These are phyloP conservation scores for Nasonovia ribisnigri DNA, from an alignment of 2,888 invertebrate genomes.

Conservation along the genomic window DNA sequence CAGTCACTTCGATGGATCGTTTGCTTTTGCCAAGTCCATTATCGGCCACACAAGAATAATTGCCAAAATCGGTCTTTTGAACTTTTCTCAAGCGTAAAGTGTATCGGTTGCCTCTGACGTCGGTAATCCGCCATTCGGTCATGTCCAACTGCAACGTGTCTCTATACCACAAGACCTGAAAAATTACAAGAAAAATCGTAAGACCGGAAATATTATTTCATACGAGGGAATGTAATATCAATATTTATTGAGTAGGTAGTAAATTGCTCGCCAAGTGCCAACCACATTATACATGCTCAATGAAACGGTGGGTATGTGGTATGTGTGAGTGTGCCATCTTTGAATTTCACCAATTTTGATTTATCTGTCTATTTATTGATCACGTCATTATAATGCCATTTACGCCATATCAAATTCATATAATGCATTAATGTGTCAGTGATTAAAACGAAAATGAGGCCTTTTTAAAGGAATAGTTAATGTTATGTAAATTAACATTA, in stretches of 20 bases:
- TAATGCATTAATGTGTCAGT: neutral
- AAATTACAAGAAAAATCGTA: neutral
- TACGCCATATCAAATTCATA: neutral
- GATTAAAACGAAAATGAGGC: neutral
- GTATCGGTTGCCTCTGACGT: slow-evolving; percentile 79
- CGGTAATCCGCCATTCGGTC: slow-evolving; percentile 79
- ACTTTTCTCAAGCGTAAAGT: slow-evolving; percentile 78
- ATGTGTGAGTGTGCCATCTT: neutral
- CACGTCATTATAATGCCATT: neutral
- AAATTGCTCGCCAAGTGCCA: neutral
- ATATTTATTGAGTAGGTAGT: neutral
- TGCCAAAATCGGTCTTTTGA: slow-evolving; percentile 79
- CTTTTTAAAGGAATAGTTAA: neutral
- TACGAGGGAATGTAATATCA: neutral
- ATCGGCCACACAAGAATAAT: slow-evolving; percentile 81
- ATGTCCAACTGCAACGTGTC: slow-evolving; percentile 78
- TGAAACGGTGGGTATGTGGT: neutral
- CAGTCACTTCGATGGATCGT: slow-evolving; percentile 79
- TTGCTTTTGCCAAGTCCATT: slow-evolving; percentile 79
- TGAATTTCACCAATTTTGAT: neutral
- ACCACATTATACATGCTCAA: neutral
- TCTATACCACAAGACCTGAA: slow-evolving; percentile 80
- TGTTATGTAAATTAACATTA: neutral
- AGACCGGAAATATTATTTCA: neutral
- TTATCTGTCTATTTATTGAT: neutral